Percentiles rank a stretch among this genome's conserved stretches.
Conservation (phyloP, 2,113 vertebrate species). For the Plectropomus leopardus region DNA sequence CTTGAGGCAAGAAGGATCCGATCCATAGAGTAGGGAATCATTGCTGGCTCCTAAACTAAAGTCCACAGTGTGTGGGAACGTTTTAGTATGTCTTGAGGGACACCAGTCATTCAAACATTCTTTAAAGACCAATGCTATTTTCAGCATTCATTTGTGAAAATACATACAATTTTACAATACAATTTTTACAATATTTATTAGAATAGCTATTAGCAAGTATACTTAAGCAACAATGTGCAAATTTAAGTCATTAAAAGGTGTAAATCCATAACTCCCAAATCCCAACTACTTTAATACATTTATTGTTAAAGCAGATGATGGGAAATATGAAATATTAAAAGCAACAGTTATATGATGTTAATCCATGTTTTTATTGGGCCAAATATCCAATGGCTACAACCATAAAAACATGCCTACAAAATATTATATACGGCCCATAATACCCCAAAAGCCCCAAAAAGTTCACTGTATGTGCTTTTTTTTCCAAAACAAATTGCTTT, state of each 20-base stretch:
- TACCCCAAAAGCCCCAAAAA: not conserved
- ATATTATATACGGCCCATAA: too few species aligned
- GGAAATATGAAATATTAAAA: not conserved
- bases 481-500: not conserved
- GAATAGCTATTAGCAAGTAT: too few species aligned
- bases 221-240: not conserved
- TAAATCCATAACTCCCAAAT: slow-evolving; percentile 1
- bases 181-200: too few species aligned
- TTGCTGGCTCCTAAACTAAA: slow-evolving; percentile 67
- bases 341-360: not conserved
- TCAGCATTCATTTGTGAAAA: slow-evolving; percentile 8
- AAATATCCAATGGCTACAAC: too few species aligned
- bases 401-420: too few species aligned
- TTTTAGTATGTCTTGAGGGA: slow-evolving; percentile 48
- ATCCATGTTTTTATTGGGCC: too few species aligned
- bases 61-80: slow-evolving; percentile 61
- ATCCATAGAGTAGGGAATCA: slow-evolving; percentile 74
- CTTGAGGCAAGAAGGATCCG: slow-evolving; percentile 71
- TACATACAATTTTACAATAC: not conserved
- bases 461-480: too few species aligned
- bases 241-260: not conserved
- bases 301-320: slow-evolving; percentile 6
- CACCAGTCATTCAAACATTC: not conserved
- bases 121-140: slow-evolving; percentile 30
- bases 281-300: not conserved